Conservation (phyloP, 2,888 invertebrate genomes). For the Xylophagus ater region DNA sequence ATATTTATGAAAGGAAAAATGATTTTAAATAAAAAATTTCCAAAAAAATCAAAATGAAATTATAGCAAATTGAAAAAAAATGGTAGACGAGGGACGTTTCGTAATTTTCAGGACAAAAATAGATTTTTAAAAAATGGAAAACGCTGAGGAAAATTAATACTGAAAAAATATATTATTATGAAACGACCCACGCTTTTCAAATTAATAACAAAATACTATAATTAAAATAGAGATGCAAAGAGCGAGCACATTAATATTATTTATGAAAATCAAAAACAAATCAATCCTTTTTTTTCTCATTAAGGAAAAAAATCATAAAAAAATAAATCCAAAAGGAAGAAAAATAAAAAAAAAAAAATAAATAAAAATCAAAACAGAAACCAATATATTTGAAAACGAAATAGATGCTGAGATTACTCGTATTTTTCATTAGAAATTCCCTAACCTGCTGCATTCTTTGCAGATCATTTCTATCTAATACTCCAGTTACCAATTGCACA, state of each 20-base stretch:
- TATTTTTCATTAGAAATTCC: slow-evolving; percentile 32
- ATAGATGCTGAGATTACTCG: slow-evolving; percentile 11
- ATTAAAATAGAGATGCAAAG: slow-evolving; percentile 6
- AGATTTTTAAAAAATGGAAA: too few relatives aligned
- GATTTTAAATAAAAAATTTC: too few relatives aligned
- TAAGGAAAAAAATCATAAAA: not conserved
- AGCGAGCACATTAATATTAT: slow-evolving; percentile 9
- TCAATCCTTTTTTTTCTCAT: too few relatives aligned
- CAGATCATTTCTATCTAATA: slow-evolving; percentile 63
- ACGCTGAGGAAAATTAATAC: too few relatives aligned
- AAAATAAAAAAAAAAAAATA: slow-evolving; percentile 2
- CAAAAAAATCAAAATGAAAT: too few relatives aligned
- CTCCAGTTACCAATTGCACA: slow-evolving; percentile 64
- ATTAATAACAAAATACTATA: slow-evolving; percentile 1
- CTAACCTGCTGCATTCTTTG: slow-evolving; percentile 81
- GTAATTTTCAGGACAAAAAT: too few relatives aligned
- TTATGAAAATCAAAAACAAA: too few relatives aligned
- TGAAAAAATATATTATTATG: too few relatives aligned
- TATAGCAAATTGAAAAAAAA: too few relatives aligned
- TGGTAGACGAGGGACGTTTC: too few relatives aligned
- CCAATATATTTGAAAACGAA: not conserved
- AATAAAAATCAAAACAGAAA: slow-evolving; percentile 1
- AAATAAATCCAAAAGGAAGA: not conserved
- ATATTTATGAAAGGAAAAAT: too few relatives aligned
- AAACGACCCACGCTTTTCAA: not conserved